These are phyloP conservation scores for Fringilla coelebs DNA, from an alignment of 2,797 vertebrate species.

Conservation along the genomic window DNA sequence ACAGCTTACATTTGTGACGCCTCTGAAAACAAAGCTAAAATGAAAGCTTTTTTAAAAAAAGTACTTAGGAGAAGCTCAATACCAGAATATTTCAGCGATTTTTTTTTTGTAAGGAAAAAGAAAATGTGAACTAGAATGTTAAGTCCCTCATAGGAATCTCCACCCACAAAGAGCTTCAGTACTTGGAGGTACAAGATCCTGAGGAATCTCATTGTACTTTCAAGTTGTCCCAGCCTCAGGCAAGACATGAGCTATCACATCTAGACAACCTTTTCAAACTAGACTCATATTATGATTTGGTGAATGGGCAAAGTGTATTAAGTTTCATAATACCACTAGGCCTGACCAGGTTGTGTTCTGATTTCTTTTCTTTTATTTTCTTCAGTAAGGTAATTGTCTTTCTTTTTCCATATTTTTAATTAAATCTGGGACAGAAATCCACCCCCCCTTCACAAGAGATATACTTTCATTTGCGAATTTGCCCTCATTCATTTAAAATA, in stretches of 20 bases:
- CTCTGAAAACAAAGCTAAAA: background rate
- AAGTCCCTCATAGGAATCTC: background rate
- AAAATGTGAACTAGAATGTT: background rate
- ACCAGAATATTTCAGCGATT: background rate
- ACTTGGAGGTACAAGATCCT: background rate
- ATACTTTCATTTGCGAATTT: background rate
- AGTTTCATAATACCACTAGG: background rate
- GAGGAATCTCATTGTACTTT: background rate
- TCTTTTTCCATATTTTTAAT: background rate
- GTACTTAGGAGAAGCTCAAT: background rate
- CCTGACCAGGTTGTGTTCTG: background rate
- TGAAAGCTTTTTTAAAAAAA: background rate
- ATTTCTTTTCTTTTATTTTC: background rate
- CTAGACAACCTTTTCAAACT: background rate
- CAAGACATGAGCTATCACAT: background rate
- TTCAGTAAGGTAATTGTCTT: background rate
- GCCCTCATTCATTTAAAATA: background rate
- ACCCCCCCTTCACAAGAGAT: background rate
- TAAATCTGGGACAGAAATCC: background rate
- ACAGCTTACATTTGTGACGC: background rate
- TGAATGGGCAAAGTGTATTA: background rate
- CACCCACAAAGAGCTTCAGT: background rate
- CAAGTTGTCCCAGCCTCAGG: background rate
- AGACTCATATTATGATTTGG: background rate
- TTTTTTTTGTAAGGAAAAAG: background rate